Evolutionary conservation across 2,113 vertebrate species (phyloP).

Genomic region (Mohoua ochrocephala): DNA sequence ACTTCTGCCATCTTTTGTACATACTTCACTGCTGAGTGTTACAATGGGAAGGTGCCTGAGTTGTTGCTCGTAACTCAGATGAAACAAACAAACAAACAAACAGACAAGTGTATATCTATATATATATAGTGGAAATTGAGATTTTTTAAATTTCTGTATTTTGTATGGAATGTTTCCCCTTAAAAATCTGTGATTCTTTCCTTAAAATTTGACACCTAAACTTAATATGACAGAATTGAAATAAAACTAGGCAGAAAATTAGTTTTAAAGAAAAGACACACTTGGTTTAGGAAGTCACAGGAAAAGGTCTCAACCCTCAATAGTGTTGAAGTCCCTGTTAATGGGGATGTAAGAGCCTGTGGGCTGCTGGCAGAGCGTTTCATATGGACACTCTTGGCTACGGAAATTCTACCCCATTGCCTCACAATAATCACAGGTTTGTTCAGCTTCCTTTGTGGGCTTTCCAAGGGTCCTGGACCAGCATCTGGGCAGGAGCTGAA

Average conservation of each 20-base stretch:
- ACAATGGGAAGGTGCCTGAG: not conserved
- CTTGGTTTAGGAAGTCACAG: not conserved
- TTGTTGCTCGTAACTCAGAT: not conserved
- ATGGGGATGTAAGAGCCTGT: fast-evolving
- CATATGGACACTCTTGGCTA: fast-evolving
- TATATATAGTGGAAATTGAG: not conserved
- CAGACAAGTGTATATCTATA: not conserved
- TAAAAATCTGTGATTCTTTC: not conserved
- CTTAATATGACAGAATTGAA: not conserved
- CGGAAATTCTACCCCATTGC: fast-evolving
- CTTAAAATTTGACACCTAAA: not conserved
- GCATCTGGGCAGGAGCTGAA: not conserved
- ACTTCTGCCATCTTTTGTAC: not conserved
- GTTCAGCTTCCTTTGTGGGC: not conserved
- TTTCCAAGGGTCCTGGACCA: not conserved
- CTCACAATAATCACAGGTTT: too few relatives aligned
- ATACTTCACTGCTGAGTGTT: not conserved
- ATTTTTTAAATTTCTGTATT: not conserved
- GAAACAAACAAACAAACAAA: not conserved
- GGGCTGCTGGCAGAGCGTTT: not conserved
- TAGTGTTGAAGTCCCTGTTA: not conserved
- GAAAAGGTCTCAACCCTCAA: not conserved
- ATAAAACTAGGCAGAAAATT: not conserved
- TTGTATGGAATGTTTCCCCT: not conserved
- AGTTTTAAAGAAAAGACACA: not conserved